Conservation (phyloP, 1,140 invertebrate genomes). For the Leptinotarsa defecta region DNA sequence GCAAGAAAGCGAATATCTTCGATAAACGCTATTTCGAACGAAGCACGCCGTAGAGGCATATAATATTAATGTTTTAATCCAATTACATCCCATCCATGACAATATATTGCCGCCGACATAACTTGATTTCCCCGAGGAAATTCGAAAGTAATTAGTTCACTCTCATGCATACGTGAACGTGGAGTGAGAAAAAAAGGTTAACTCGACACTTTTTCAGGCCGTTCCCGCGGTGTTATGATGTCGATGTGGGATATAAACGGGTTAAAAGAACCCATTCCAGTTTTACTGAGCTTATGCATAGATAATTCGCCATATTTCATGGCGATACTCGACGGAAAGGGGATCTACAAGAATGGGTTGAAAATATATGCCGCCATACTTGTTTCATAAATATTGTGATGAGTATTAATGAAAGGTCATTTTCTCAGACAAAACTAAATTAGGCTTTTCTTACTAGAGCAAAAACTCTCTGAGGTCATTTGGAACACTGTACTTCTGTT, state of each 20-base stretch:
- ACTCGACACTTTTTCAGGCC: neutral
- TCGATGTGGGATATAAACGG: neutral
- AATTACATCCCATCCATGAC: conserved; percentile 3
- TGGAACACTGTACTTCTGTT: too few species aligned
- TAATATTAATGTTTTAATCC: conserved; percentile 4
- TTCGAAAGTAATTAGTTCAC: conserved; percentile 6
- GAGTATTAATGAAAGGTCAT: too few species aligned
- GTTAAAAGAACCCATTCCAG: neutral
- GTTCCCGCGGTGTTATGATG: neutral
- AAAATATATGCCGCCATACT: too few species aligned
- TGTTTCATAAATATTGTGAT: too few species aligned
- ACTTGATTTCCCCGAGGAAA: conserved; percentile 4
- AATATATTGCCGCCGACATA: conserved; percentile 5
- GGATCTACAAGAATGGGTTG: too few species aligned
- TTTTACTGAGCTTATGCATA: conserved; percentile 6
- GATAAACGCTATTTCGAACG: neutral
- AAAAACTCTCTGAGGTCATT: too few species aligned
- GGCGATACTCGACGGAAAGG: neutral
- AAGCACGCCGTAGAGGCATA: neutral
- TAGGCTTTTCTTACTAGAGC: too few species aligned
- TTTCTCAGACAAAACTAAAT: too few species aligned
- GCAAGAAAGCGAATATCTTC: neutral
- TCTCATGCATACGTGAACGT: conserved; percentile 2
- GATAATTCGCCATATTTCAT: neutral
- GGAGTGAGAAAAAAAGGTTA: neutral